Base-by-base conservation (phyloP, 35 echinoderm and acorn worm species). In the Amphiura filiformis region DNA sequence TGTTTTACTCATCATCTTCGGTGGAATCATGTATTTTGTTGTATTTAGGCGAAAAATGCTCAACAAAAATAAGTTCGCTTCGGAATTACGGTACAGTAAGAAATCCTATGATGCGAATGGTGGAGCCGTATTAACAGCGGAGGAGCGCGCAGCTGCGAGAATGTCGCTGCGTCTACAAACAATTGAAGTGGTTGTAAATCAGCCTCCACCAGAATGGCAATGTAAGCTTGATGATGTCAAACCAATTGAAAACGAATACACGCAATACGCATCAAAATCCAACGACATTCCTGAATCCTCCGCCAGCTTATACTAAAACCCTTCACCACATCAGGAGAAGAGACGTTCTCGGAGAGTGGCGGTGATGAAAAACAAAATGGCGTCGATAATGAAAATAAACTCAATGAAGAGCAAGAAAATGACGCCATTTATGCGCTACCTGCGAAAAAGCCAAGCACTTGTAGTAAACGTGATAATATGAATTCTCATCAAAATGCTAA, bases 151-250 rank as follows among this genome's bases (percentile, higher is more conserved):
- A 13, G 39, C 44, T 11, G 56, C 34, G 12, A 30, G n/a, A 32
- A 36, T 65, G 56, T 65, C 83, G 34, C 83, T 1, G 52, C 1
- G 83, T 23, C 83, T 85, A 26, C 56, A 85, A 36, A 85, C 83
- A 34, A 85, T 85, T 31, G 83, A 85, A 31, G 83, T 85, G 31
- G 64, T 85, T 38, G 83, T 85, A 34, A 85, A 85, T 56, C 52
- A 32, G 39, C 83, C 83, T 13, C 83, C 83, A 36, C 83, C 83
- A 70, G 83, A 75, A 37, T 85, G 83, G 83, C 56, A 85, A 34
- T 15, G 14, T 30, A 56, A 61, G 9, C 32, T 85, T 23, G 13
- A 65, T 0, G 83, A 85, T 61, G 83, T 85, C 14, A 61, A 17
- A 36, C 32, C 35, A 9, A 35, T 65, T 65, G 37, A 37, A n/a